Evolutionary conservation across 2,113 vertebrate genomes (phyloP).

Genomic region (Chionodraco myersi): DNA sequence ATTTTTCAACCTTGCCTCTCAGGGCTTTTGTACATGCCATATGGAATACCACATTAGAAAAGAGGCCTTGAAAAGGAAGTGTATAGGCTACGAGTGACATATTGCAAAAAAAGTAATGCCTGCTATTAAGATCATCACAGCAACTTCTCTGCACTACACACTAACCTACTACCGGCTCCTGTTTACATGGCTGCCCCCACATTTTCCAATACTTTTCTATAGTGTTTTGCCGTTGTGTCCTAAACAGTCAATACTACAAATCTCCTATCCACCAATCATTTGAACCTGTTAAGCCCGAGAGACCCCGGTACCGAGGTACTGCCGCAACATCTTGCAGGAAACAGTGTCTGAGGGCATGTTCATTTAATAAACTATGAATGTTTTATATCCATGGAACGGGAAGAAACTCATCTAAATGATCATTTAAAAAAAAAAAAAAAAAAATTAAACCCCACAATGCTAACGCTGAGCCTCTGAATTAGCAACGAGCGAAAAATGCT

Average conservation of each 20-base stretch:
- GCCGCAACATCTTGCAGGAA: too few relatives aligned
- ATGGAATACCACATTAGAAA: not conserved
- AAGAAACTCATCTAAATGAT: too few relatives aligned
- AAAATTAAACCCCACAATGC: too few relatives aligned
- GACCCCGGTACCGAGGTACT: too few relatives aligned
- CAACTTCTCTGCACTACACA: not conserved
- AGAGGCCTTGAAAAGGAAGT: not conserved
- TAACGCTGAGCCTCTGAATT: too few relatives aligned
- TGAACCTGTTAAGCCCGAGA: too few relatives aligned
- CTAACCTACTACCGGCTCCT: not conserved
- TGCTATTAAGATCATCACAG: not conserved
- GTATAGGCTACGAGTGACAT: not conserved
- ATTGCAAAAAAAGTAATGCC: not conserved
- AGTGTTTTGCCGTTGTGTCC: not conserved
- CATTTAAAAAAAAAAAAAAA: too few relatives aligned
- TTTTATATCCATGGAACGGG: too few relatives aligned
- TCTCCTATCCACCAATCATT: not conserved
- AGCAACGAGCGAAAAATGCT: too few relatives aligned
- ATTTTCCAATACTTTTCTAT: not conserved
- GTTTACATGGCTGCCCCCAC: not conserved
- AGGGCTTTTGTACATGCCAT: not conserved
- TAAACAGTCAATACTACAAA: constrained; percentile 21
- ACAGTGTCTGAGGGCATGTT: too few relatives aligned
- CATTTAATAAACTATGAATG: too few relatives aligned
- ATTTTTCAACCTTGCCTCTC: too few relatives aligned